Evolutionary conservation across 1,140 invertebrate genomes (phyloP), one percentile per base, ranked within the genome.

Genomic region (Trigoniulus corallinus): DNA sequence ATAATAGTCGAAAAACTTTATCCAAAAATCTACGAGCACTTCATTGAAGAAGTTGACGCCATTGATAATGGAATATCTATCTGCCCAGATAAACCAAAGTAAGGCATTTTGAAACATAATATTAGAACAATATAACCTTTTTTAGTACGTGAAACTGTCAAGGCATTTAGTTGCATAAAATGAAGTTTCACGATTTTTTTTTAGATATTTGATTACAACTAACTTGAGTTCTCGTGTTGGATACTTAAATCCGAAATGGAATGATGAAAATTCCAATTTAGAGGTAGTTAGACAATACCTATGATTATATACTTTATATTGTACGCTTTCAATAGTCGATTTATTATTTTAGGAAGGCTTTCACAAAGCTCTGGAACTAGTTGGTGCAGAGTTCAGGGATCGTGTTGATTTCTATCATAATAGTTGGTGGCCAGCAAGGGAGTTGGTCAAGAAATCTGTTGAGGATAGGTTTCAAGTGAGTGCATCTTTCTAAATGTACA

Each of bases 1-100:
- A 64, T 70, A 44, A 62, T 1, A 58, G 67, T 54, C 61, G 76
- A 75, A 49, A 58, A 67, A 7, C 67, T 94, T n/a, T 96, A 78
- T 62, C 72, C 79, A 50, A 81, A 82, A 64, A 72, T 98, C 0
- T 98, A 98, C 69, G 78, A 88, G 52, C 75, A 75, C 47, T 86
- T 98, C 52, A 78, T 98, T 20, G 77, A 88, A 71, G 93, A 96
- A 75, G 74, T 98, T 52, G 95, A 98, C 72, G 93, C 80, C 3
- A 85, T 96, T 52, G 95, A 98, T 66, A 98, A 98, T 74, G 94
- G 94, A 20, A 72, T 96, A 20, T 73, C 76, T 0, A 83, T 84
- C 70, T 77, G 68, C 64, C 77, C 84, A 52, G 82, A 75, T n/a
- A 76, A 81, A 61, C 80, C 82, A 22, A 67, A 62, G 71, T 76